Percentiles rank a stretch among this genome's conserved stretches.
Evolutionary conservation across 2,888 invertebrate genomes (phyloP).

Genomic region (Dynastes tityus): DNA sequence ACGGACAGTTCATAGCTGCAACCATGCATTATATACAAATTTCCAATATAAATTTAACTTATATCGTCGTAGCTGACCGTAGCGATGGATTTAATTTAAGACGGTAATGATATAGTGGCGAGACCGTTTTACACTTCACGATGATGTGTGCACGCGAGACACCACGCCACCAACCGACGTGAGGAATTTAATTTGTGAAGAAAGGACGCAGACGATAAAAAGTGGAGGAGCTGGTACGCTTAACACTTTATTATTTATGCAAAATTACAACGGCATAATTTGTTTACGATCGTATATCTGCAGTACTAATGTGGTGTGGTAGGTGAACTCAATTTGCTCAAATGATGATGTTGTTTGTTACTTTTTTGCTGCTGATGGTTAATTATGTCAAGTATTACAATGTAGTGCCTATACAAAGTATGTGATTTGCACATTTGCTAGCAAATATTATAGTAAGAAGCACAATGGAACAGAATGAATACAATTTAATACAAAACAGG

Average conservation of each 20-base stretch:
- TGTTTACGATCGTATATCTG: neutral
- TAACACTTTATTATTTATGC: slow-evolving; percentile 28
- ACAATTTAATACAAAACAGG: too few species aligned
- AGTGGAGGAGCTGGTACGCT: neutral
- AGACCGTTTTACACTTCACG: slow-evolving; percentile 3
- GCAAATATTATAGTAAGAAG: too few species aligned
- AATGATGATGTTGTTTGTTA: slow-evolving; percentile 13
- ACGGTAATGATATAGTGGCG: slow-evolving; percentile 19
- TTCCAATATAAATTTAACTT: slow-evolving; percentile 32
- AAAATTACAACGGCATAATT: slow-evolving; percentile 19
- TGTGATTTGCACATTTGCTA: too few species aligned
- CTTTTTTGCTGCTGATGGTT: neutral
- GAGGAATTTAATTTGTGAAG: neutral
- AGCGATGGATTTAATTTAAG: slow-evolving; percentile 18
- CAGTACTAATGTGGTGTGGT: neutral
- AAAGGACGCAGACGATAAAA: neutral
- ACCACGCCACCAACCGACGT: neutral
- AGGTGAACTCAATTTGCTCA: slow-evolving; percentile 17
- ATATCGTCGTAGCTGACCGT: slow-evolving; percentile 13
- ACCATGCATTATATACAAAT: slow-evolving; percentile 23
- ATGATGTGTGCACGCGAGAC: neutral
- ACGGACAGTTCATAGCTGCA: neutral
- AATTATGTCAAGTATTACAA: too few species aligned
- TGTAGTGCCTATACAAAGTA: too few species aligned
- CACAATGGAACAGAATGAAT: too few species aligned